These are phyloP conservation scores for Leptothorax acervorum DNA, from an alignment of 2,888 invertebrate genomes.

Conservation along the genomic window DNA sequence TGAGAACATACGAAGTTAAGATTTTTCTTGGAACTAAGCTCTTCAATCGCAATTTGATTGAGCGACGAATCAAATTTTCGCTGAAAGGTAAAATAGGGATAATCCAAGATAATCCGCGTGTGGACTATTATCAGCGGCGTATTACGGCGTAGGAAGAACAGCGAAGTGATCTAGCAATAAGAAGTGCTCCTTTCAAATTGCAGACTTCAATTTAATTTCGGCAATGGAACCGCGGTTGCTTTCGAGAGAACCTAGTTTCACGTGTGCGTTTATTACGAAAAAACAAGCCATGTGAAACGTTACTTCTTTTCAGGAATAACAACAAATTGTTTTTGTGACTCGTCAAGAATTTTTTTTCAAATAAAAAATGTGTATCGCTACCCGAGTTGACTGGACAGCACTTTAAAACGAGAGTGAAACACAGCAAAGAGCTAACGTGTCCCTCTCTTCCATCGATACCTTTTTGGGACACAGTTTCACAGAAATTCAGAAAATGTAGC, in stretches of 20 bases:
- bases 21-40: background rate
- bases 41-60: background rate
- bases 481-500: background rate
- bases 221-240: background rate
- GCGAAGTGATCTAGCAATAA: background rate
- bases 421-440: background rate
- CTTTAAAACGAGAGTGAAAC: background rate
- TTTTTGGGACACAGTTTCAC: background rate
- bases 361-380: background rate
- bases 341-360: background rate
- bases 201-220: background rate
- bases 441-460: background rate
- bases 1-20: background rate
- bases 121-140: slow-evolving; percentile 1
- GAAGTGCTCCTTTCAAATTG: background rate
- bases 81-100: background rate
- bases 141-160: background rate
- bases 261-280: background rate
- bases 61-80: slow-evolving; percentile 18
- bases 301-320: background rate
- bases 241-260: background rate
- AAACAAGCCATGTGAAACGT: background rate
- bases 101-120: slow-evolving; percentile 22
- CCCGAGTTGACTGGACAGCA: background rate
- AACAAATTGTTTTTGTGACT: background rate